phyloP scores from a whole-genome alignment of 2,888 invertebrate species.

The Limnephilus marmoratus region DNA sequence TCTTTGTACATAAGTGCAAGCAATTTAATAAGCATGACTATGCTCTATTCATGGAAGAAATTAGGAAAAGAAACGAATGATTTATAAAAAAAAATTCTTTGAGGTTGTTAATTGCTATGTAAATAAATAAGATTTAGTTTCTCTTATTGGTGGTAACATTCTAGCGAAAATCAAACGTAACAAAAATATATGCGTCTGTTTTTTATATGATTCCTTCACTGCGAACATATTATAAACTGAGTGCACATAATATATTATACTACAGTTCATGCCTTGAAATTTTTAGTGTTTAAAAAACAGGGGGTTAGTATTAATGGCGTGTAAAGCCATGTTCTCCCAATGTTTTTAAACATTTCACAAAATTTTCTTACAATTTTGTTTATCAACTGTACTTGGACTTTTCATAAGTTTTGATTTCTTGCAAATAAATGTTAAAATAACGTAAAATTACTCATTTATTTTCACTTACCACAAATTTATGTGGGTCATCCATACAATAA shows the following conservation, averaged over 20 bases:
- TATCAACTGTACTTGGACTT: not conserved
- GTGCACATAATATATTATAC: too few species aligned
- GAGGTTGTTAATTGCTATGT: too few species aligned
- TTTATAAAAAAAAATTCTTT: not conserved
- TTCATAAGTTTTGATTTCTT: not conserved
- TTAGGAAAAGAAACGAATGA: not conserved
- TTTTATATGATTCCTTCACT: too few species aligned
- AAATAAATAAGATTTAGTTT: not conserved
- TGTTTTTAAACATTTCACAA: too few species aligned
- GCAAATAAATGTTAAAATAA: too few species aligned
- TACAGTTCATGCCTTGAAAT: too few species aligned
- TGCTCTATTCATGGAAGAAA: not conserved
- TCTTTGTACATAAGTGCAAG: not conserved
- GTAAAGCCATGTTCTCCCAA: not conserved
- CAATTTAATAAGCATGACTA: not conserved
- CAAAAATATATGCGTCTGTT: too few species aligned
- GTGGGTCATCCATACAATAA: not conserved
- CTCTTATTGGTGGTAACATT: not conserved
- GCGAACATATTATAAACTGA: too few species aligned
- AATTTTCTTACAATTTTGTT: too few species aligned
- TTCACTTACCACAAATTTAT: not conserved
- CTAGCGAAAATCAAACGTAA: not conserved
- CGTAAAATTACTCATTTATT: too few species aligned
- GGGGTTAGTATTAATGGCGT: not conserved
- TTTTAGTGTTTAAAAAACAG: too few species aligned